These are phyloP conservation scores for Pampus argenteus DNA, from an alignment of 2,797 vertebrate genomes.

Conservation along the genomic window DNA sequence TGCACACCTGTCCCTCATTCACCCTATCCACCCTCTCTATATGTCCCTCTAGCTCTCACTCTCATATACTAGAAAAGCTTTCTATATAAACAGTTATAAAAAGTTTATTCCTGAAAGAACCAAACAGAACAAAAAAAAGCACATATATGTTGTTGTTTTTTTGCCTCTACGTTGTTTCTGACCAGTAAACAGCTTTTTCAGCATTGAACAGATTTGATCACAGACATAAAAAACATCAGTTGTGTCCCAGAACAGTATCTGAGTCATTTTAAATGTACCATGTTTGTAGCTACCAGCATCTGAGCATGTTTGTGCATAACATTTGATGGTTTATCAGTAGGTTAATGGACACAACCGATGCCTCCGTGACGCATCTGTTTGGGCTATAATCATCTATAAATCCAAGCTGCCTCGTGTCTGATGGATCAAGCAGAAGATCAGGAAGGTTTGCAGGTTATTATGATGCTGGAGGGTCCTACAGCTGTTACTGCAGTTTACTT, in stretches of 20 bases:
- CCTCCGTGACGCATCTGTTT: neutral
- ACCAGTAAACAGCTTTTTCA: neutral
- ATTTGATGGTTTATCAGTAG: neutral
- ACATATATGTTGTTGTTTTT: no score
- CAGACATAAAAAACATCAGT: no score
- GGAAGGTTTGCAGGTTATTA: constrained; percentile 2
- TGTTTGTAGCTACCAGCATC: neutral
- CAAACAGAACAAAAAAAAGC: no score
- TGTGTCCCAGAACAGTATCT: neutral
- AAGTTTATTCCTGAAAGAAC: no score
- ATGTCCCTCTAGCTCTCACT: no score
- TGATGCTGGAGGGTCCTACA: neutral
- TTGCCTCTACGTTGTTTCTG: no score
- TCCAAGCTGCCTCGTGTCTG: neutral
- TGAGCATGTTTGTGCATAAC: neutral
- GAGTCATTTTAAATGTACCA: neutral
- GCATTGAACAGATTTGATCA: neutral
- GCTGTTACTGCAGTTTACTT: constrained; percentile 19
- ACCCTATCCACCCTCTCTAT: no score
- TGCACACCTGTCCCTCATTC: no score
- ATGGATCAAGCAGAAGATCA: constrained; percentile 33
- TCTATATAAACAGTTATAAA: no score
- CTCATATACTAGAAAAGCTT: no score
- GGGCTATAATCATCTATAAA: neutral
- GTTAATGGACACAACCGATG: neutral